Evolutionary conservation across 1,140 invertebrate species (phyloP).

Genomic region (Drosophila prosaltans): DNA sequence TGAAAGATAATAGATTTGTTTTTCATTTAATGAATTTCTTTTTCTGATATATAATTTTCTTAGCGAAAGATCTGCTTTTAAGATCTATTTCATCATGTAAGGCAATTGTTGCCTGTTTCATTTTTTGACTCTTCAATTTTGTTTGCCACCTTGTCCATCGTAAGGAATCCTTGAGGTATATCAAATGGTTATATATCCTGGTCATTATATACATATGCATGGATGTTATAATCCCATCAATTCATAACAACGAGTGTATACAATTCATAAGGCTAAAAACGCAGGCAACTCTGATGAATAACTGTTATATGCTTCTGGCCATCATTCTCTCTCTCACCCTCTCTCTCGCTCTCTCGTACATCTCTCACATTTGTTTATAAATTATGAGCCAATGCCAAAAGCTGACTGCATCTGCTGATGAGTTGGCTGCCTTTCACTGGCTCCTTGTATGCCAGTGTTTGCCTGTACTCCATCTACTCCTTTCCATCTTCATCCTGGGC

Average conservation of each 20-base stretch:
- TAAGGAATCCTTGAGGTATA: background rate
- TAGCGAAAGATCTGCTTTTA: no score
- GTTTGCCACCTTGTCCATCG: background rate
- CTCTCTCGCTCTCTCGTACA: background rate
- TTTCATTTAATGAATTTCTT: no score
- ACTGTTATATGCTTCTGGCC: slow-evolving; percentile 43
- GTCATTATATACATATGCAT: slow-evolving; percentile 9
- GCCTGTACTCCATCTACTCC: slow-evolving; percentile 21
- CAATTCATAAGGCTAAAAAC: slow-evolving; percentile 41
- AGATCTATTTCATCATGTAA: no score
- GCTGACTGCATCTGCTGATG: slow-evolving; percentile 77
- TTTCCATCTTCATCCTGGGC: slow-evolving; percentile 21
- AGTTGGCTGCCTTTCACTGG: slow-evolving; percentile 40
- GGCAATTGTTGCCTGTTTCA: no score
- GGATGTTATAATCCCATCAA: slow-evolving; percentile 53
- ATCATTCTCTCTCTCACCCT: slow-evolving; percentile 30
- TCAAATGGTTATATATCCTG: background rate
- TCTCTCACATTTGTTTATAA: slow-evolving; percentile 62
- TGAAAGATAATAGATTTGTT: no score
- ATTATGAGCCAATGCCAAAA: slow-evolving; percentile 65
- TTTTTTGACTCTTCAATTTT: slow-evolving; percentile 2
- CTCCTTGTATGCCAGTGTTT: slow-evolving; percentile 25
- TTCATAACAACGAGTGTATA: slow-evolving; percentile 35
- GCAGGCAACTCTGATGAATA: slow-evolving; percentile 29
- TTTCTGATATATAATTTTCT: no score